Percentiles rank a stretch among this genome's conserved stretches.
Evolutionary conservation across 2,797 vertebrate species (phyloP).

Genomic region (Nyctalus aviator): DNA sequence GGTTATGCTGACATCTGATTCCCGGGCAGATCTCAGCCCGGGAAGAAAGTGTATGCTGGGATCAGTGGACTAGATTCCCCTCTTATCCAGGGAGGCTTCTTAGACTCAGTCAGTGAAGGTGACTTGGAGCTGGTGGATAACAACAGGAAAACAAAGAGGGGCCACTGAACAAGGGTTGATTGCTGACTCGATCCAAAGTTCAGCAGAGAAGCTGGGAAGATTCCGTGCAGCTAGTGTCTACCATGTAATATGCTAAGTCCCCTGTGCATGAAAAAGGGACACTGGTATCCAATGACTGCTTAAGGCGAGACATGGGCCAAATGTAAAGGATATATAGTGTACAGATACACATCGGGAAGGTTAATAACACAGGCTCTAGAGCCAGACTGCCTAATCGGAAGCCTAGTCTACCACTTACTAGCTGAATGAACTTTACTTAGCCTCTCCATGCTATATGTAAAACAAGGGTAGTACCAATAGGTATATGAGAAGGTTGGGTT

Average conservation of each 20-base stretch:
- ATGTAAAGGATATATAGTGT: background rate
- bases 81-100: background rate
- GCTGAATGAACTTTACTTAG: background rate
- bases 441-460: background rate
- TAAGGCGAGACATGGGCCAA: background rate
- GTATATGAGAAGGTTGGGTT: background rate
- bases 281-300: background rate
- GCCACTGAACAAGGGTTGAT: background rate
- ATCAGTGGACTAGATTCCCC: background rate
- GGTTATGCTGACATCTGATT: background rate
- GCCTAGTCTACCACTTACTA: background rate
- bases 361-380: background rate
- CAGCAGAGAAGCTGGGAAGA: conserved; percentile 36
- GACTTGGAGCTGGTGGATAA: background rate
- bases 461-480: background rate
- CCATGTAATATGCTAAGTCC: background rate
- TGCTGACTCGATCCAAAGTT: background rate
- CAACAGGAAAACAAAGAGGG: background rate
- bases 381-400: background rate
- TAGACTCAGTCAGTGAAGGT: background rate
- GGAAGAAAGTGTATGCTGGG: background rate
- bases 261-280: background rate
- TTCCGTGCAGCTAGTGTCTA: background rate
- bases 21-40: background rate
- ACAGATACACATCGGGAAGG: background rate